Evolutionary conservation across 2,888 invertebrate genomes (phyloP), one percentile per base, ranked within the genome.

Genomic region (Parnassius mnemosyne): DNA sequence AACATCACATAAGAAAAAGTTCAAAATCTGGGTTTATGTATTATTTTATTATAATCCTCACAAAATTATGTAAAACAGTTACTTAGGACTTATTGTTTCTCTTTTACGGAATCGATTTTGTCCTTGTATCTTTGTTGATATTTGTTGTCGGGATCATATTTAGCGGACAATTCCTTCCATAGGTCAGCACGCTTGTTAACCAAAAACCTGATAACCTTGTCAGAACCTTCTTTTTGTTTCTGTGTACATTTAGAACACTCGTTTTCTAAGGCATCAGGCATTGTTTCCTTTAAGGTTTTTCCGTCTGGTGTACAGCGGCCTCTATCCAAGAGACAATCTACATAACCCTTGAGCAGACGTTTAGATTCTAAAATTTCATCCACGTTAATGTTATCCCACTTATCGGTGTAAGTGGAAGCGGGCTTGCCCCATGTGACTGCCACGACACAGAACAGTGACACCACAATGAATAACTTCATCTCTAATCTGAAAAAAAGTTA

Each of bases 181-280:
- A 94, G 81, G 0, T 93, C 92, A 0, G 93, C 93, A 66, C 94
- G 94, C 65, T 95, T 93, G 70, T 95, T 94, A 47, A 95, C 93
- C 64, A 96, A 85, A 78, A 89, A 93, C 51, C 91, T 92, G 65
- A 96, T 92, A 1, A 96, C 94, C 79, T 94, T 95, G 70, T 95
- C 94, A 60, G 94, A 82, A 1, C 84, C 76, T 1, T 68, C 62
- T 66, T 89, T 89, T 65, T 92, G 92, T 92, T 92, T 93, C 83
- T 92, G 68, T 80, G 94, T 95, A 78, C 96, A 96, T 79, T 95
- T 95, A 56, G 84, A 78, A 80, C 96, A 96, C 57, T 94, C 94
- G 46, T 93, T 92, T 69, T 93, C 92, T 52, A 96, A 78, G 0
- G 96, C 96, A 68, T 96, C 96, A 0, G 96, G 95, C 2, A 96